Percentiles rank a stretch among this genome's conserved stretches.
These are phyloP conservation scores for Limanda limanda DNA, from an alignment of 2,113 vertebrate genomes.

Conservation along the genomic window DNA sequence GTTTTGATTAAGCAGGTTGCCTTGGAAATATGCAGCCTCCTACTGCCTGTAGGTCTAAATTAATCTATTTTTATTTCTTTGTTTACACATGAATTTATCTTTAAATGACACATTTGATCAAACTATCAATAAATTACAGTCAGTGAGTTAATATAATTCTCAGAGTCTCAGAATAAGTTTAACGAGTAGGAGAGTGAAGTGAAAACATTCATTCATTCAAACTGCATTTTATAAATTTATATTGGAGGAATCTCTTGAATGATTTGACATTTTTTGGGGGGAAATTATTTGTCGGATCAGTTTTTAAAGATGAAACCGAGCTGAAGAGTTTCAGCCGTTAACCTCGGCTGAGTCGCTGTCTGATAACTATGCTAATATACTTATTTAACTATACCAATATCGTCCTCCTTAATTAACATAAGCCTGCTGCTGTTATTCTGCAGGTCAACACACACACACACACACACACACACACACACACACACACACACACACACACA, in stretches of 20 bases:
- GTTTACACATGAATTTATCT: too few species aligned
- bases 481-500: conserved; percentile 8
- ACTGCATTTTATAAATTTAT: not conserved
- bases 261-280: too few species aligned
- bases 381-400: conserved; percentile 53
- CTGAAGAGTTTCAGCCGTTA: not conserved
- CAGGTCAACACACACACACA: conserved; percentile 20
- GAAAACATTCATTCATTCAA: not conserved
- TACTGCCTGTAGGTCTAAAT: not conserved
- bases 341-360: conserved; percentile 39
- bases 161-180: too few species aligned
- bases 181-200: too few species aligned
- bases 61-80: too few species aligned
- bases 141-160: too few species aligned
- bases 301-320: not conserved
- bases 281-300: too few species aligned
- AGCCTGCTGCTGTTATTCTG: conserved; percentile 36
- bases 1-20: conserved; percentile 36
- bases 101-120: not conserved
- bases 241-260: not conserved
- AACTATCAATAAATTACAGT: too few species aligned
- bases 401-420: conserved; percentile 43
- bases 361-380: conserved; percentile 64
- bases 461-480: conserved; percentile 3
- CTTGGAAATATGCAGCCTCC: not conserved